Conservation (phyloP, 2,888 invertebrate species). For the Drosophila colorata region DNA sequence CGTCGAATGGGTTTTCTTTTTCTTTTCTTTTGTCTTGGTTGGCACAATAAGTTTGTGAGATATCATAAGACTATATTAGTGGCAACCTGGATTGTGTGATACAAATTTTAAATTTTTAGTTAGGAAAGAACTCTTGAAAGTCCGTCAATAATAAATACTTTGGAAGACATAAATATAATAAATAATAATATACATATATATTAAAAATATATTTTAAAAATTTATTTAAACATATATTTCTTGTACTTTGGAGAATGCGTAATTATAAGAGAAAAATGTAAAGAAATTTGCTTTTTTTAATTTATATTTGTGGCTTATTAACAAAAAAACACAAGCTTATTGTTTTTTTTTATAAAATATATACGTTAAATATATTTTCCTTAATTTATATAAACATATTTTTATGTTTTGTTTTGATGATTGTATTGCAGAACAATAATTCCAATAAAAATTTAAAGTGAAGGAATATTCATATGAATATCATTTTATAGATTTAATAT, state of each 20-base stretch:
- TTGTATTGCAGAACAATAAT: too few species aligned
- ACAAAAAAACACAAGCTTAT: too few species aligned
- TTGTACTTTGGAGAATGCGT: background rate
- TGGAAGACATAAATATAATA: background rate
- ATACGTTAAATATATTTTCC: too few species aligned
- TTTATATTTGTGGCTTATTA: too few species aligned
- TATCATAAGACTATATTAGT: conserved; percentile 16
- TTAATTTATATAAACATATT: too few species aligned
- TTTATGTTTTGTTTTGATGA: too few species aligned
- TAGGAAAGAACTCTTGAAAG: background rate
- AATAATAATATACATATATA: background rate
- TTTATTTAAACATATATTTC: background rate
- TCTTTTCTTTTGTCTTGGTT: conserved; percentile 13
- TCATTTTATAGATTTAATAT: too few species aligned
- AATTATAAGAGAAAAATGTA: too few species aligned
- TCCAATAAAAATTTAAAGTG: too few species aligned
- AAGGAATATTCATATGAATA: too few species aligned
- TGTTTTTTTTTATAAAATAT: too few species aligned
- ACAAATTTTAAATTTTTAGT: background rate
- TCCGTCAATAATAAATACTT: background rate
- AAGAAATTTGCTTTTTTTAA: too few species aligned
- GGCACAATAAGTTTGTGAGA: conserved; percentile 22
- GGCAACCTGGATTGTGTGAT: background rate
- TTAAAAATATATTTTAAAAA: background rate
- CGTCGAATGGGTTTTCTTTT: conserved; percentile 32